These are phyloP conservation scores for Cephus cinctus DNA, from an alignment of 1,140 invertebrate species.

Conservation along the genomic window DNA sequence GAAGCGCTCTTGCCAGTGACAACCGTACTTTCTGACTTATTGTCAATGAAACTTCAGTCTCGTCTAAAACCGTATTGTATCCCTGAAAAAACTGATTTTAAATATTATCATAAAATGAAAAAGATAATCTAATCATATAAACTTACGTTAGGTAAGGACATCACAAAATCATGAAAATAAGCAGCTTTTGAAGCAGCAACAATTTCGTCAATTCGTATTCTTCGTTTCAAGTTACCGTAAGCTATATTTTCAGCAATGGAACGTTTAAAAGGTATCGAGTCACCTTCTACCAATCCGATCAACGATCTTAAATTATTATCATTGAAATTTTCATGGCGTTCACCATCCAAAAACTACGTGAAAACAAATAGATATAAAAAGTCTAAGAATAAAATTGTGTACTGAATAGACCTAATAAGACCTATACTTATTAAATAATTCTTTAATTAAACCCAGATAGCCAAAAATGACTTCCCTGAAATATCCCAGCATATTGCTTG, in stretches of 20 bases:
- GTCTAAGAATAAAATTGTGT: neutral
- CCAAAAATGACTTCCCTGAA: too few species aligned
- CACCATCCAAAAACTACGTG: too few species aligned
- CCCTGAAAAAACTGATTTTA: neutral
- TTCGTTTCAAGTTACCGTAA: neutral
- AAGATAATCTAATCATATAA: neutral
- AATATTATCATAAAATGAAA: neutral
- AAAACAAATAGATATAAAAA: neutral
- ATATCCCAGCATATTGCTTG: too few species aligned
- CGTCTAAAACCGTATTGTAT: slow-evolving; percentile 7
- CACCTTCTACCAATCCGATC: neutral
- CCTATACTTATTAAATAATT: too few species aligned
- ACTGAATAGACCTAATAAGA: too few species aligned
- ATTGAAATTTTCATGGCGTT: neutral
- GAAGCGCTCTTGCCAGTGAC: slow-evolving; percentile 5
- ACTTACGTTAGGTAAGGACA: neutral
- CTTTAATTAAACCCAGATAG: too few species aligned
- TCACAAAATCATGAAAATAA: slow-evolving; percentile 1
- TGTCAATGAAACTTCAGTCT: slow-evolving; percentile 5
- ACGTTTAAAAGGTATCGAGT: neutral
- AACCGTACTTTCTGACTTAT: slow-evolving; percentile 7
- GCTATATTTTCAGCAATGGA: slow-evolving; percentile 1
- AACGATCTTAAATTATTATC: neutral
- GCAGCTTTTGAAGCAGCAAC: neutral
- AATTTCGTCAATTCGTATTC: neutral